Evolutionary conservation across 2,797 vertebrate genomes (phyloP).

Genomic region (Scolopax bukidnonensis): DNA sequence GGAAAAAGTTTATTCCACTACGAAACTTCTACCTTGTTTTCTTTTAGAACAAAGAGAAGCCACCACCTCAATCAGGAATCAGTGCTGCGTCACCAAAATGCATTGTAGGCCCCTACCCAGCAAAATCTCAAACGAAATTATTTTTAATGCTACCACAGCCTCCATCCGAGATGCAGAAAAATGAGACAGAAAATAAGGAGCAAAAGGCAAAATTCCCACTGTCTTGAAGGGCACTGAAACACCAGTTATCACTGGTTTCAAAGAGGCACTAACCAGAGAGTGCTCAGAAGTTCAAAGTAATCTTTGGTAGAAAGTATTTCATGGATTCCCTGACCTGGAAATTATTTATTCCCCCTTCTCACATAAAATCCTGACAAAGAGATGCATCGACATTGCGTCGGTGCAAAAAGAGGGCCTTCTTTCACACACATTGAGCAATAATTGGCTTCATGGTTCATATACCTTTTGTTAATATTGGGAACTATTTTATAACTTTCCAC

Average conservation of each 20-base stretch:
- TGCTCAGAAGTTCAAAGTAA: neutral
- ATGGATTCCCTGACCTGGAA: neutral
- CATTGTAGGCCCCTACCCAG: neutral
- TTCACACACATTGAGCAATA: neutral
- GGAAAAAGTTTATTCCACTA: neutral
- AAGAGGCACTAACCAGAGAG: neutral
- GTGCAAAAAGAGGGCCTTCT: neutral
- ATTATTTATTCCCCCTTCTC: neutral
- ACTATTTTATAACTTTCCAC: neutral
- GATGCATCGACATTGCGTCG: too few species aligned
- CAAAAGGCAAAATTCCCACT: neutral
- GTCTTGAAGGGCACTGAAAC: neutral
- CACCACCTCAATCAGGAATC: neutral
- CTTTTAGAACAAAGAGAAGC: neutral
- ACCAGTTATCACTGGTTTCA: neutral
- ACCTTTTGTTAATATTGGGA: neutral
- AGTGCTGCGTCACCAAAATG: neutral
- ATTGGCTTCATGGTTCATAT: neutral
- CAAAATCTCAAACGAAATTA: neutral
- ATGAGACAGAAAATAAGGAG: neutral
- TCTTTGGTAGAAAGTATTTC: neutral
- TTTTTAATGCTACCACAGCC: neutral
- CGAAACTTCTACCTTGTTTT: neutral
- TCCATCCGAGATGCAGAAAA: neutral
- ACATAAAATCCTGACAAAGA: neutral